A percentile compares a stretch with the other conserved stretches of the same genome.
phyloP scores from a whole-genome alignment of 2,888 invertebrate genomes.

The Helobdella robusta region DNA sequence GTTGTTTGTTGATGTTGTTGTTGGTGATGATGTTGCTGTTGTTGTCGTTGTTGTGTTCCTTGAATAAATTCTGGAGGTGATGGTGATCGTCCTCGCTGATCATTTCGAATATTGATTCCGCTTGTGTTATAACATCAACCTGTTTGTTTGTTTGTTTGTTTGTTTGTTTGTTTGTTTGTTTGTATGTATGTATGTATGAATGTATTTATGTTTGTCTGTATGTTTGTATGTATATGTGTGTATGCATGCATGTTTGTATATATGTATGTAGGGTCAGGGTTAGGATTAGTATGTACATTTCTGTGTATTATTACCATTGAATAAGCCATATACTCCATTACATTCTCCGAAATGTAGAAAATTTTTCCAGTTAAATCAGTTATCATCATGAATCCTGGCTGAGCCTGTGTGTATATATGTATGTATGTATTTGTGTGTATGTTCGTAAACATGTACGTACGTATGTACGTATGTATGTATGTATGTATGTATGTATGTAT shows the following conservation, averaged over 20 bases:
- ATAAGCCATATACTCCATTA: conserved; percentile 22
- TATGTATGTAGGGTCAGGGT: neutral
- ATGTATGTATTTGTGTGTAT: too few species aligned
- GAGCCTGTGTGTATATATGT: conserved; percentile 15
- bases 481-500: too few species aligned
- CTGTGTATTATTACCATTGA: conserved; percentile 26
- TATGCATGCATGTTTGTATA: neutral
- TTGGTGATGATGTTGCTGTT: too few species aligned
- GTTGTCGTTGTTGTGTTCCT: too few species aligned
- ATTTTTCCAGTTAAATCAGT: conserved; percentile 22
- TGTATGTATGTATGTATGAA: neutral
- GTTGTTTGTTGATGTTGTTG: neutral
- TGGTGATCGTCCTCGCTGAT: conserved; percentile 12
- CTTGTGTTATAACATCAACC: conserved; percentile 26
- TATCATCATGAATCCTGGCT: conserved; percentile 26
- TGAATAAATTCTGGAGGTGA: conserved; percentile 1
- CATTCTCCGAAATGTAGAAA: conserved; percentile 25
- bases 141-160: neutral
- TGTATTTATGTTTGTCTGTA: neutral
- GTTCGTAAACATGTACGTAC: too few species aligned
- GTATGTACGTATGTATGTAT: too few species aligned
- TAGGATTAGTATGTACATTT: neutral
- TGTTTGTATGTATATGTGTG: neutral
- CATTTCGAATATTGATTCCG: conserved; percentile 17
- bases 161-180: neutral